Base-by-base conservation (phyloP, 2,797 vertebrate species). In the Loriculus beryllinus region DNA sequence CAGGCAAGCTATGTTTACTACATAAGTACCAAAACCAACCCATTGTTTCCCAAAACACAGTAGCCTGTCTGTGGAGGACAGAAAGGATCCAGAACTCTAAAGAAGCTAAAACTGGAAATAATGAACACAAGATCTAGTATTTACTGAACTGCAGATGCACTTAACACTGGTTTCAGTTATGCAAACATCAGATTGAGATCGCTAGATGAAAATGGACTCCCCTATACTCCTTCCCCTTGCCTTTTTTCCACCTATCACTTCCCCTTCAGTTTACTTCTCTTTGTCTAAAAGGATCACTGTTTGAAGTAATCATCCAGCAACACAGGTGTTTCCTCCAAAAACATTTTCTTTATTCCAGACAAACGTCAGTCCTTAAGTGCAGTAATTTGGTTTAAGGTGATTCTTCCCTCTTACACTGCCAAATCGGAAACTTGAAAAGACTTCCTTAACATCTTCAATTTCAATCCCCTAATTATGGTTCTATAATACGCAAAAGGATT, bases 41-140 rank as follows among this genome's bases (percentile, higher is more conserved):
- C 57, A 83, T 71, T 90, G 51, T 93, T 93, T 65, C 72, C 56
- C 69, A 82, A 92, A 74, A 39, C 68, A 77, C 78, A 81, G 82
- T 18, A 76, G 54, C 51, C 10, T 82, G 86, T 90, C 47, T 77
- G 60, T 43, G 77, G 54, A 77, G 25, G 14, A 51, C 48, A 81
- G 52, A 51, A 83, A 64, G 11, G 33, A 81, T 26, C 2, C 56
- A 70, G 68, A 72, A 80, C 75, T 42, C 78, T 63, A 39, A 82
- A 82, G 81, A 72, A 54, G 25, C 19, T 62, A 89, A 25, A 76
- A 79, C 5, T 76, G 9, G 25, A 82, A 92, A 80, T 31, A 72
- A 65, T 35, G 51, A 91, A 82, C 59, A 67, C 10, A 64, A 28
- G 11, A 76, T 77, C 87, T 42, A n/a, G 18, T 72, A 88, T 72